Conservation (phyloP, 30 jellyfish, hydroid and myxozoan genomes). For the Aurelia aurita complex sp. Pacific region DNA sequence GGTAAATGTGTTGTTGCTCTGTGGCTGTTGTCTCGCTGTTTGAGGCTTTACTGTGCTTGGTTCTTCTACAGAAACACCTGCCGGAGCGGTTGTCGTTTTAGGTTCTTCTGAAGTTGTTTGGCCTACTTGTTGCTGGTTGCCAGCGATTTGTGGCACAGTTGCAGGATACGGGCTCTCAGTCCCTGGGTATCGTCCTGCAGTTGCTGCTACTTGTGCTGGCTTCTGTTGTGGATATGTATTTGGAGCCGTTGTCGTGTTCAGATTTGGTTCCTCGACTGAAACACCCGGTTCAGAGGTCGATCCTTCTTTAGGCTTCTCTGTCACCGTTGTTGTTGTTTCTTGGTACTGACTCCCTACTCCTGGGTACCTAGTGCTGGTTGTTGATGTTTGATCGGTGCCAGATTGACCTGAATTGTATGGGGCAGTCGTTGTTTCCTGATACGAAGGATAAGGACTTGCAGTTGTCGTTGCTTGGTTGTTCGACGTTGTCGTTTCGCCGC, state of each 20-base stretch:
- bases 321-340: not conserved
- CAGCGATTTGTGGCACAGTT: not conserved
- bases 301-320: not conserved
- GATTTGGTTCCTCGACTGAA: constrained; percentile 22
- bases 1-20: no score
- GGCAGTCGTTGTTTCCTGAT: constrained; percentile 4
- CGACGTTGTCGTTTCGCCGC: not conserved
- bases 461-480: constrained; percentile 14
- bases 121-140: constrained; percentile 11
- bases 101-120: constrained; percentile 22
- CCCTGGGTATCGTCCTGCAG: not conserved
- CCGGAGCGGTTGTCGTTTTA: constrained; percentile 11
- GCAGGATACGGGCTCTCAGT: constrained; percentile 2
- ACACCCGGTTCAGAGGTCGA: constrained; percentile 22
- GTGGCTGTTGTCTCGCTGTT: not conserved
- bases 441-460: constrained; percentile 1
- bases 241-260: not conserved
- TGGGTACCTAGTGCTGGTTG: not conserved
- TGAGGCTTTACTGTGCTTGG: constrained; percentile 11
- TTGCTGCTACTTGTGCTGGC: not conserved
- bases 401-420: not conserved
- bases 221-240: not conserved
- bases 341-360: not conserved
- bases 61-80: constrained; percentile 59
- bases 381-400: not conserved